Evolutionary conservation across 2,113 vertebrate species (phyloP), one percentile per base, ranked within the genome.

Genomic region (Cariama cristata): DNA sequence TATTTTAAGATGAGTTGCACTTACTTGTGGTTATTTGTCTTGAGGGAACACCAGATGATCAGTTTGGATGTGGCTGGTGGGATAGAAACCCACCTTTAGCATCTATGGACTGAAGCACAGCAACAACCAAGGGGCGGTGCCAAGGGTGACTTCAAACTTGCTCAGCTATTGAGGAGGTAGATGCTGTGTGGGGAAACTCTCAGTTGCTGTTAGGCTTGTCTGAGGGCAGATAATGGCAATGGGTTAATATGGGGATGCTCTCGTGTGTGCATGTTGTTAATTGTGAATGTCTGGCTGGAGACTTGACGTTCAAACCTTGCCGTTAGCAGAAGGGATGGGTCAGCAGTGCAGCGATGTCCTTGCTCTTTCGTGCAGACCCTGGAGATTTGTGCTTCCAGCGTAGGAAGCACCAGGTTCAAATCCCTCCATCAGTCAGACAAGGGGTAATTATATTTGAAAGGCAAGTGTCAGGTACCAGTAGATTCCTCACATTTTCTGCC

Each of bases 241-340:
- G 52, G 38, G 32, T 75, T 92, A 69, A 71, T 19, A 5, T 14
- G 59, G 91, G 55, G 72, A 50, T 13, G 63, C 13, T 67, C 26
- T 77, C 2, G 1, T 35, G 12, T 14, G 15, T 35, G 38, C 32
- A 15, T 32, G 32, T 11, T 23, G 50, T 42, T 77, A 23, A 45
- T 58, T 77, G 60, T 85, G 73, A 80, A 13, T 26, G 11, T 56
- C 62, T 86, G 74, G 35, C 66, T 68, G 58, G 28, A 75, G 33
- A 5, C 19, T 33, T 0, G 0, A 60, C 47, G 26, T 56, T 27
- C 1, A 4, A 28, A 42, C 14, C 8, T 32, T 6, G 1, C 38
- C 0, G 0, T 28, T 45, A 42, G 30, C 47, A 67, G 86, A 79
- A 76, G 24, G 42, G 40, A 14, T 20, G 55, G 88, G 28, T 63